phyloP scores from a whole-genome alignment of 2,113 vertebrate species.

The Tiliqua scincoides region DNA sequence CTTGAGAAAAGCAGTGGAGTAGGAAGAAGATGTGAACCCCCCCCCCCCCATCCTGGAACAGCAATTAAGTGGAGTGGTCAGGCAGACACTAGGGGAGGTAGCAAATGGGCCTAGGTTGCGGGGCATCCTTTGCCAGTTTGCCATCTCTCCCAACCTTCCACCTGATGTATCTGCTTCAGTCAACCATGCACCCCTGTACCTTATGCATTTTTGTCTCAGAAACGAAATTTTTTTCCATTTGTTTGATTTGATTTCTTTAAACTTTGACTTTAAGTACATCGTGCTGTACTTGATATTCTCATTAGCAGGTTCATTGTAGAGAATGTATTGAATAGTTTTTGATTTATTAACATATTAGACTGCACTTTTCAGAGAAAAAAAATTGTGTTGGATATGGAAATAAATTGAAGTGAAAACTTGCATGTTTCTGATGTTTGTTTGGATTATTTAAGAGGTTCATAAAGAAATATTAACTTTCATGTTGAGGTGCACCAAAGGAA shows the following conservation, averaged over 20 bases:
- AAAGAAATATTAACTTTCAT: conserved; percentile 28
- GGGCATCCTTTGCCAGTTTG: no score
- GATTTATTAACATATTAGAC: conserved; percentile 11
- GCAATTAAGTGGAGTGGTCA: no score
- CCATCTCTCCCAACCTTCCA: no score
- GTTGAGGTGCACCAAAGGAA: conserved; percentile 48
- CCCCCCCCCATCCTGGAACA: no score
- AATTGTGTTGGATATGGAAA: conserved; percentile 61
- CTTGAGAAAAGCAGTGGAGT: no score
- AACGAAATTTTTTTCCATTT: background rate
- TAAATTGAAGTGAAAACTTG: conserved; percentile 9
- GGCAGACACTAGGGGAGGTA: no score
- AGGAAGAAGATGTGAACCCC: no score
- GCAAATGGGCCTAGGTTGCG: no score
- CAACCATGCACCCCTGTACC: no score
- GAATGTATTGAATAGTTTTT: conserved; percentile 10
- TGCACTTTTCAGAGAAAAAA: conserved; percentile 20
- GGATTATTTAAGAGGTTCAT: conserved; percentile 1
- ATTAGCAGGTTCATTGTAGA: background rate
- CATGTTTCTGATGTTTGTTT: conserved; percentile 34
- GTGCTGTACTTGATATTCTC: conserved; percentile 11
- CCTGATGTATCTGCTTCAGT: no score
- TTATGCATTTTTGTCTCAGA: background rate
- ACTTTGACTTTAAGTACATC: background rate
- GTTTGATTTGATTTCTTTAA: background rate